A percentile compares a stretch with the other conserved stretches of the same genome.
These are phyloP conservation scores for Pogonocherus hispidulus DNA, from an alignment of 2,888 invertebrate genomes.

Conservation along the genomic window DNA sequence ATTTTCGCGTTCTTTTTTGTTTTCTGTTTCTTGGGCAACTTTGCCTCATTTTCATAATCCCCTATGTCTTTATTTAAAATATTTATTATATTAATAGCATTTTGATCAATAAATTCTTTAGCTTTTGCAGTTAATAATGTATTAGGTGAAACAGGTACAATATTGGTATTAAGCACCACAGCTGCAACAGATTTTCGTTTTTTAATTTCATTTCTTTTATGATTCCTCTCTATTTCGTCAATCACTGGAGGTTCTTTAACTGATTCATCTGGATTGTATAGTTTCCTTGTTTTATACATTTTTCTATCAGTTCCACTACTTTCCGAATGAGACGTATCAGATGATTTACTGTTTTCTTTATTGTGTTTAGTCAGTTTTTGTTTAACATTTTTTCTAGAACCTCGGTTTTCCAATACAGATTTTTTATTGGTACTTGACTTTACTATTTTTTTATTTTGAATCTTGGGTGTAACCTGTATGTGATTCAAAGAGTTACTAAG, in stretches of 20 bases:
- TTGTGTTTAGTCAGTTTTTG: not conserved
- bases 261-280: conserved; percentile 54
- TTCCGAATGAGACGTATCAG: not conserved
- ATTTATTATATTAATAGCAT: conserved; percentile 25
- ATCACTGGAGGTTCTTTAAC: conserved; percentile 19
- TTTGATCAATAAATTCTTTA: conserved; percentile 27
- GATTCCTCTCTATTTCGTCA: conserved; percentile 51
- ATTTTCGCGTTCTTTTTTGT: conserved; percentile 22
- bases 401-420: not conserved
- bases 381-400: not conserved
- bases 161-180: conserved; percentile 33
- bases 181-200: conserved; percentile 35
- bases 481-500: not conserved
- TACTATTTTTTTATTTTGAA: not conserved
- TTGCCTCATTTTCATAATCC: not conserved
- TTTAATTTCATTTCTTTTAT: conserved; percentile 36
- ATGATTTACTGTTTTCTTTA: not conserved
- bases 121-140: conserved; percentile 36
- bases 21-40: conserved; percentile 24
- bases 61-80: conserved; percentile 9
- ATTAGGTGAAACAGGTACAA: conserved; percentile 11
- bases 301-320: conserved; percentile 18
- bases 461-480: not conserved
- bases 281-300: conserved; percentile 37
- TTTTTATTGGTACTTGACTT: not conserved